Conservation (phyloP, 2,113 vertebrate genomes). For the Bucco capensis region DNA sequence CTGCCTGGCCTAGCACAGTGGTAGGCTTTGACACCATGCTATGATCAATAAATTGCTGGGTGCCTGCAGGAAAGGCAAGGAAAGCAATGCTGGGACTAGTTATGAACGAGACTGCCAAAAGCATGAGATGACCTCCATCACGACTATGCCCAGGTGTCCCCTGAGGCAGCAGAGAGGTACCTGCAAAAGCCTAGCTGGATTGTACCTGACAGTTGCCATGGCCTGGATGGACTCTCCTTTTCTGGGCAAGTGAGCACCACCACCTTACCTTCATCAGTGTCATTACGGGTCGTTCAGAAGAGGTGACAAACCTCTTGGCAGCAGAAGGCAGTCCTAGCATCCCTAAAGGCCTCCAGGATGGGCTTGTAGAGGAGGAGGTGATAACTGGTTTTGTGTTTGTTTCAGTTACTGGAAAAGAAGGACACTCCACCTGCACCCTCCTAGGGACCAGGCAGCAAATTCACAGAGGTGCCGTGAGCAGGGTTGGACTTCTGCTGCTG, state of each 20-base stretch:
- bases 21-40: neutral
- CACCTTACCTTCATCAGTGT: no score
- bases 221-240: neutral
- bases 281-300: fast-evolving
- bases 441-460: fast-evolving
- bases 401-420: neutral
- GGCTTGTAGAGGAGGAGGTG: neutral
- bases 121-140: neutral
- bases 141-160: neutral
- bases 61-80: neutral
- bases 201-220: fast-evolving
- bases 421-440: neutral
- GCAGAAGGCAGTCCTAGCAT: neutral
- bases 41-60: neutral
- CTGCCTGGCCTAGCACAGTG: neutral
- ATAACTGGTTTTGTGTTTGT: neutral
- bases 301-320: neutral
- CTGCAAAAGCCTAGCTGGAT: neutral
- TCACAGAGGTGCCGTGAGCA: neutral
- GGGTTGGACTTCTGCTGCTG: neutral
- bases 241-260: neutral
- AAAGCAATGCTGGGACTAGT: neutral
- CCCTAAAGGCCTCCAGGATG: neutral
- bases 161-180: neutral
- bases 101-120: neutral